Base-by-base conservation (phyloP, 2,113 vertebrate genomes). In the Ancistrus triradiatus region DNA sequence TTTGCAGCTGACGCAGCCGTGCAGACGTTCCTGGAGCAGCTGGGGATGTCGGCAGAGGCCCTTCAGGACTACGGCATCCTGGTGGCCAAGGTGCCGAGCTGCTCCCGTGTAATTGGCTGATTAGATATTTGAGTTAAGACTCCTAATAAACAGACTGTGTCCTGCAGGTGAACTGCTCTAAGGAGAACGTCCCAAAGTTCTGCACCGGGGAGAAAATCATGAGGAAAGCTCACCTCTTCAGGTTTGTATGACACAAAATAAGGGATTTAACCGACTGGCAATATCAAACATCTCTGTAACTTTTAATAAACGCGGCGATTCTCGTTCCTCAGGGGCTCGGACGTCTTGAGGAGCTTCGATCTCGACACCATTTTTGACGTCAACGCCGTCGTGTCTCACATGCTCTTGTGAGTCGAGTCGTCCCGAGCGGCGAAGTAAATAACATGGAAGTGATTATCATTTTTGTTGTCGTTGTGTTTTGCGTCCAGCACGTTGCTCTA, bases 21-120 rank as follows among this genome's bases (percentile, higher is more conserved):
- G 21, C 82, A 85, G 59, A 46, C 89, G 13, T 96, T 97, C 79
- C 60, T 95, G 79, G 81, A 89, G 75, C 91, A 96, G 82, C 52
- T 98, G 22, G 87, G 88, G 66, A 84, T 86, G 70, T 93, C 94
- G 0, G 85, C 80, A 0, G 85, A 85, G 33, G 86, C 75, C 2
- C 86, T 98, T n/a, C 84, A 88, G 70, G 92, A 95, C 57, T 97
- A 94, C 35, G 95, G 92, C 0, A 82, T 98, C 65, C 84, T 86
- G 0, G 93, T 95, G 66, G 88, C 88, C 49, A 97, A 91, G 91
- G 96, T 97, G n/a, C n/a, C n/a, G n/a, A n/a, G n/a, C n/a, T n/a
- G n/a, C n/a, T n/a, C n/a, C n/a, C n/a, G 7, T 31, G 7, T 31
- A 31, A 31, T 4, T 31, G 27, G 27, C 27, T 4, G 7, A 31